These are phyloP conservation scores for Mayetiola destructor DNA, from an alignment of 2,888 invertebrate species.

Conservation along the genomic window DNA sequence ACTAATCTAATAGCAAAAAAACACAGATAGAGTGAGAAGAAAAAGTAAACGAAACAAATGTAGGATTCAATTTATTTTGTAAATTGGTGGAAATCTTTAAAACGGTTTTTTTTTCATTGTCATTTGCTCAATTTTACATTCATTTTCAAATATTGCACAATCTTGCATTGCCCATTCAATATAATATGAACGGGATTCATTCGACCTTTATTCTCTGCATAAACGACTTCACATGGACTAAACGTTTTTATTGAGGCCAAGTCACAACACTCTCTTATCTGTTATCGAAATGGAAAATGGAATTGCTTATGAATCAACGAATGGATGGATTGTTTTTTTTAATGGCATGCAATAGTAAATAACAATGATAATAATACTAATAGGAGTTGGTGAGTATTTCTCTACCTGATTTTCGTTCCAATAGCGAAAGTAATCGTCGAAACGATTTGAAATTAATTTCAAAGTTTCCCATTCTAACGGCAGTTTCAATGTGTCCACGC, in stretches of 20 bases:
- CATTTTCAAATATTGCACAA: conserved; percentile 30
- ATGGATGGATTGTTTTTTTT: too few relatives aligned
- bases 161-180: conserved; percentile 31
- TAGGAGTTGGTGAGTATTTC: not conserved
- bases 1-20: too few relatives aligned
- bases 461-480: conserved; percentile 28
- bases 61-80: too few relatives aligned
- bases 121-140: conserved; percentile 21
- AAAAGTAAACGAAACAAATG: too few relatives aligned
- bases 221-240: conserved; percentile 29
- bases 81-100: too few relatives aligned
- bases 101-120: too few relatives aligned
- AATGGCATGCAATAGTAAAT: too few relatives aligned
- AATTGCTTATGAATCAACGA: too few relatives aligned
- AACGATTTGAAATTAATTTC: conserved; percentile 24
- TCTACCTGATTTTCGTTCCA: conserved; percentile 26
- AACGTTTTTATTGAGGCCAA: conserved; percentile 25
- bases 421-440: conserved; percentile 30
- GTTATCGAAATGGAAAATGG: not conserved
- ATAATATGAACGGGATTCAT: conserved; percentile 30
- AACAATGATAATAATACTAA: not conserved
- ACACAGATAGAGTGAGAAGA: too few relatives aligned
- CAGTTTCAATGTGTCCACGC: too few relatives aligned
- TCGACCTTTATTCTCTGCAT: conserved; percentile 26
- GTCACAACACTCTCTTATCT: conserved; percentile 19